Evolutionary conservation across 2,888 invertebrate species (phyloP), one percentile per base, ranked within the genome.

Genomic region (Gibbula magus): DNA sequence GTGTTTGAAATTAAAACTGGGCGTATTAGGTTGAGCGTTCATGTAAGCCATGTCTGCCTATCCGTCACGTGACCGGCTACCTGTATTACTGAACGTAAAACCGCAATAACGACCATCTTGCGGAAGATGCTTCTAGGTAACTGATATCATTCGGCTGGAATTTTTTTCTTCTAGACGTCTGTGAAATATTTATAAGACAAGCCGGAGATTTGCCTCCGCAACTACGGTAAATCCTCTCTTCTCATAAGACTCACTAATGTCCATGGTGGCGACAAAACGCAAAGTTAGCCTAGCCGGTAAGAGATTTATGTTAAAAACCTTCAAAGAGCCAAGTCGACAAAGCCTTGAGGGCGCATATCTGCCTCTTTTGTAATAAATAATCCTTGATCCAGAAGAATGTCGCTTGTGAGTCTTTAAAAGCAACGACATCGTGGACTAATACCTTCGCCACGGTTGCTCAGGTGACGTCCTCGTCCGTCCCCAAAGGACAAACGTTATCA

Each of bases 291-390:
- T 35, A 35, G 70, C 35, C 39, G 70, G 20, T 35, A 70, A 39
- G 32, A 70, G 70, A 70, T 70, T 70, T 70, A 70, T 70, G 39
- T 70, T 70, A 32, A 70, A 39, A 70, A 35, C 70, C 70, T 32
- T 70, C 70, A 70, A 70, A 70, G 39, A 39, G 39, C 29, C 32
- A 35, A 32, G 35, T 70, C 70, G 35, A 20, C 32, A 32, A 70
- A 70, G 39, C 70, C 70, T 35, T 10, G 20, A 70, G 70, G 39
- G 35, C 70, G 35, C 70, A 39, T 70, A n/a, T 70, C 70, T 70
- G 70, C 70, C 32, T 70, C 70, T 70, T 32, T 70, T 70, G 70
- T 35, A 70, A 39, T 70, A 70, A 70, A 70, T 70, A 70, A 70
- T 35, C 20, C 70, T 39, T 39, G 70, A 70, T 32, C 70, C 70